Evolutionary conservation across 1,140 invertebrate genomes (phyloP), one percentile per base, ranked within the genome.

Genomic region (Caenorhabditis inopinata): DNA sequence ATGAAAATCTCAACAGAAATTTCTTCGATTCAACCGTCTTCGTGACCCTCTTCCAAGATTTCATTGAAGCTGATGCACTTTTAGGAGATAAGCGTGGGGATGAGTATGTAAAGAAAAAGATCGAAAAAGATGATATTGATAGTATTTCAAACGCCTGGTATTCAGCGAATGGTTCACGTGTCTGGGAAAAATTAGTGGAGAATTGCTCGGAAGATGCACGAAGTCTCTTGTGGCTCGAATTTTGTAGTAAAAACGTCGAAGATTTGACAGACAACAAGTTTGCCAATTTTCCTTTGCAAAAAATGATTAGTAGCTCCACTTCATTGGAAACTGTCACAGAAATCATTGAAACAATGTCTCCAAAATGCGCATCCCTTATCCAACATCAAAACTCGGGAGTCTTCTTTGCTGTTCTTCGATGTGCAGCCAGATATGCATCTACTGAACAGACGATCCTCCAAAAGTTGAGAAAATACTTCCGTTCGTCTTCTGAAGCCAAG

Each of bases 391-490:
- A 48, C 11, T 49, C 74, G 1, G 47, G 47, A 12, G 47, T 49
- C 9, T 75, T 48, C 18, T 16, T 48, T 21, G 18, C 45, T 4
- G 6, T 75, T 48, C 16, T 47, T n/a, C 47, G 47, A 47, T 49
- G 45, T 48, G 47, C 47, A 32, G 74, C 29, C 0, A 27, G 47
- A 75, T 32, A 51, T 75, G 29, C 47, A 32, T 47, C 45, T 16
- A 32, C 47, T 18, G 45, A 47, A 48, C 32, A 75, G 9, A 25
- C 47, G 21, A 18, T 49, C 1, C 74, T 75, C 48, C 47, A 51
- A 48, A 27, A 48, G 11, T 27, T 75, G 47, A 29, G 74, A 75
- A 75, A 75, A n/a, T 32, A 75, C 11, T 75, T 75, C n/a, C 47
- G 47, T 5, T 25, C 29, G 11, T 21, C 35, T 32, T 53, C 62